Evolutionary conservation across 2,797 vertebrate genomes (phyloP), one percentile per base, ranked within the genome.

Genomic region (Bufotes viridis): DNA sequence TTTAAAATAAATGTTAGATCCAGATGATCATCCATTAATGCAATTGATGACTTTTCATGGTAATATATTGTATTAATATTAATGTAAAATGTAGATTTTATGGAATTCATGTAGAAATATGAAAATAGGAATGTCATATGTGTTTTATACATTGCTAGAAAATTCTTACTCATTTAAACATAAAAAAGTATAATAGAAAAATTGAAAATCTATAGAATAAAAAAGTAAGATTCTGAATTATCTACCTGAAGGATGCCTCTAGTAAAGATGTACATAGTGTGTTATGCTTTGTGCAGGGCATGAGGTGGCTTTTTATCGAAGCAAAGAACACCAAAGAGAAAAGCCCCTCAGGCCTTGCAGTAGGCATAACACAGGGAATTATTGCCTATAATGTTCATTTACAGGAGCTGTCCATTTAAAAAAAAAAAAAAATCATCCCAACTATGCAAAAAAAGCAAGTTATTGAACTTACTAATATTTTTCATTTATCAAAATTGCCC

Each of bases 21-120:
- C 24, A 78, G n/a, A 78, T 57, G 14, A 26, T 78, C 7, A 6
- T 57, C n/a, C 76, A 78, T 74, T 74, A 74, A 42, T 10, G 24
- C 76, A 78, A 78, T 57, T 26, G 53, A 26, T 78, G 76, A 78
- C 53, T 55, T 78, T 57, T 78, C 53, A 26, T n/a, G n/a, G 75
- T 15, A 55, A 78, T 55, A 24, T 75, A 51, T 51, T 51, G 51
- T 75, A 20, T 22, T 51, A 22, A 51, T 75, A 51, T 51, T n/a
- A 13, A 12, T 14, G 17, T 2, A 69, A 65, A 65, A 9, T n/a
- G 7, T n/a, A 65, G n/a, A 8, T n/a, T 2, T 10, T 7, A n/a
- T 65, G 20, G n/a, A 22, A 22, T n/a, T 65, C 0, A n/a, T 14
- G 57, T 58, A 58, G 14, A 15, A 14, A 58, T 58, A 58, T 15